These are phyloP conservation scores for Metridium senile DNA, from an alignment of 92 coral and sea anemone species.

Conservation along the genomic window DNA sequence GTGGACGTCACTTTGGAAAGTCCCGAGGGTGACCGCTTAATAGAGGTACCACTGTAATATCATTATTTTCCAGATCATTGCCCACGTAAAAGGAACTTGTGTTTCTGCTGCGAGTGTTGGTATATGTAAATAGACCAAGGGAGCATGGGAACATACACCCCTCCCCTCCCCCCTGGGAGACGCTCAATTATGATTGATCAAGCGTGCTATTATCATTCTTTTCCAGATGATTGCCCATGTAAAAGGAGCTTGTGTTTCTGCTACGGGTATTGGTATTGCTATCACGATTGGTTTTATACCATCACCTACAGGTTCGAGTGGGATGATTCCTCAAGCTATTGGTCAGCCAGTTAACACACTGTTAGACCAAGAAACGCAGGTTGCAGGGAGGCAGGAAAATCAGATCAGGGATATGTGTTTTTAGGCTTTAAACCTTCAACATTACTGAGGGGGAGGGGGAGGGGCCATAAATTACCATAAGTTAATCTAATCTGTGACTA, in stretches of 20 bases:
- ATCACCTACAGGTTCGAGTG: neutral
- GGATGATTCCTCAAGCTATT: slow-evolving; percentile 7
- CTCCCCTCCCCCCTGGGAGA: neutral
- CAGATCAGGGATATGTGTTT: slow-evolving; percentile 4
- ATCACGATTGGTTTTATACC: slow-evolving; percentile 24
- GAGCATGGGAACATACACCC: too few relatives aligned
- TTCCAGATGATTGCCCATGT: slow-evolving; percentile 17
- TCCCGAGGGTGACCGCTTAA: too few relatives aligned
- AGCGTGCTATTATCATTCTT: neutral
- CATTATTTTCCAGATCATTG: slow-evolving; percentile 5
- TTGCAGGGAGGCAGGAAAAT: neutral
- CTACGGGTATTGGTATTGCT: neutral
- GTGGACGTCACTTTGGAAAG: too few relatives aligned
- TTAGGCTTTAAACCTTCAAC: too few relatives aligned
- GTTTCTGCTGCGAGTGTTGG: slow-evolving; percentile 6
- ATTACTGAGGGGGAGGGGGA: too few relatives aligned
- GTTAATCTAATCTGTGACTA: too few relatives aligned
- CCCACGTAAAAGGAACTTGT: slow-evolving; percentile 10
- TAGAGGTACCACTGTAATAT: too few relatives aligned
- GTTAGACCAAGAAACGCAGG: neutral
- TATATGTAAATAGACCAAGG: neutral
- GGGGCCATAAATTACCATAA: too few relatives aligned
- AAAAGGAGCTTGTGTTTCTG: slow-evolving; percentile 7
- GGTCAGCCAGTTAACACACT: slow-evolving; percentile 6
- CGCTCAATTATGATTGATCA: too few relatives aligned